Conservation (phyloP, 2,888 invertebrate species). For the Ormyrus thymus region DNA sequence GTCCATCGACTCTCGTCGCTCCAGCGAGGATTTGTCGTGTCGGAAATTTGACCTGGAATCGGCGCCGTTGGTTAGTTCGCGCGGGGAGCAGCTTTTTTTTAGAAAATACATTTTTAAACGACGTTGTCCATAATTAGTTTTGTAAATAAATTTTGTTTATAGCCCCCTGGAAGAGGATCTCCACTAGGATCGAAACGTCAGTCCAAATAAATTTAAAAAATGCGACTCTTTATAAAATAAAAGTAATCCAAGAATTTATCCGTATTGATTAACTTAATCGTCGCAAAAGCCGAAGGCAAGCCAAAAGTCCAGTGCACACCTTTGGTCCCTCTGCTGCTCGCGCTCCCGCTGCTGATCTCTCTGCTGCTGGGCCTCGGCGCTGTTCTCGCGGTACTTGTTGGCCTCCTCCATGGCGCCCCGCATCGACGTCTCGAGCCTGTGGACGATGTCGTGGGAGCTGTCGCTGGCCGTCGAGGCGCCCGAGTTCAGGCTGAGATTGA, state of each 20-base stretch:
- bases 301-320: background rate
- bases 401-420: conserved; percentile 42
- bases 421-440: conserved; percentile 64
- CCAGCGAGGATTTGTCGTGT: conserved; percentile 68
- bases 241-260: no score
- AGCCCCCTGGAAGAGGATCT: no score
- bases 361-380: conserved; percentile 15
- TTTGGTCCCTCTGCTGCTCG: conserved; percentile 34
- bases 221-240: no score
- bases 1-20: conserved; percentile 71
- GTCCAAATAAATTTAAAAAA: no score
- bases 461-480: conserved; percentile 72
- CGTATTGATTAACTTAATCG: no score
- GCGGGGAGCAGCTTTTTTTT: no score
- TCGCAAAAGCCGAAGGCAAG: no score
- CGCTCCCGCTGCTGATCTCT: conserved; percentile 24
- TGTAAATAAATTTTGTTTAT: no score
- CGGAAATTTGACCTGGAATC: conserved; percentile 61
- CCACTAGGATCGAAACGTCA: no score
- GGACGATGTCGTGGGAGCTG: conserved; percentile 70
- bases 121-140: no score
- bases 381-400: conserved; percentile 49
- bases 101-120: no score
- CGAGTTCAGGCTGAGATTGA: conserved; percentile 81
- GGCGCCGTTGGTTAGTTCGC: no score